Evolutionary conservation across 2,797 vertebrate species (phyloP).

Genomic region (Gobio occitaniae): DNA sequence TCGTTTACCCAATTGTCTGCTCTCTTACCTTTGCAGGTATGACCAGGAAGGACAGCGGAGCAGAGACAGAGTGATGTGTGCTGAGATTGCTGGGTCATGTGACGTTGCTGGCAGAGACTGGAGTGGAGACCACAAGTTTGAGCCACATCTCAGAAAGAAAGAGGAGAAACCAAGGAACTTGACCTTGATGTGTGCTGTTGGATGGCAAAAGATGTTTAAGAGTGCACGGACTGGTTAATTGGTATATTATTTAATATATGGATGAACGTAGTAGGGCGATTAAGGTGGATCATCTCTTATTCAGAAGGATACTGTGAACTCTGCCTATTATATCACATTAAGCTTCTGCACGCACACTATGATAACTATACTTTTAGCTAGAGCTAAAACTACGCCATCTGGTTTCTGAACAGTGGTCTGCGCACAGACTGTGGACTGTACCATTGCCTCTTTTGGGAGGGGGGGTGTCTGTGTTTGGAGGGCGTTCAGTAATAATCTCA

Average conservation of each 20-base stretch:
- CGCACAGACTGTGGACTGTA: slow-evolving; percentile 14
- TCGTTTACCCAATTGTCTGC: neutral
- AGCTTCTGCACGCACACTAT: slow-evolving; percentile 45
- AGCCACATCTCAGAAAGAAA: slow-evolving; percentile 7
- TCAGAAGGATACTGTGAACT: slow-evolving; percentile 43
- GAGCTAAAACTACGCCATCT: slow-evolving; percentile 48
- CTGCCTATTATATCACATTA: slow-evolving; percentile 28
- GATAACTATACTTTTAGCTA: slow-evolving; percentile 44
- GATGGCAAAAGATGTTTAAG: neutral
- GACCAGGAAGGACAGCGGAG: slow-evolving; percentile 59
- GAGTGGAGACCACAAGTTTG: slow-evolving; percentile 9
- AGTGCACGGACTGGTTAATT: neutral
- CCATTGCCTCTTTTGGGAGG: slow-evolving; percentile 15
- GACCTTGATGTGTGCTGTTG: slow-evolving; percentile 38
- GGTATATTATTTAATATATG: neutral
- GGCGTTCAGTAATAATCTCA: slow-evolving; percentile 25
- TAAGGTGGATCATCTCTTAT: slow-evolving; percentile 49
- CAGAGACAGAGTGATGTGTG: slow-evolving; percentile 78
- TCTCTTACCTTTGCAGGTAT: slow-evolving; percentile 40
- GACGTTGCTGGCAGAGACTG: slow-evolving; percentile 53
- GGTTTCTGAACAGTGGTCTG: slow-evolving; percentile 41
- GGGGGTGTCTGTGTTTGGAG: slow-evolving; percentile 4
- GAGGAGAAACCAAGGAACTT: neutral
- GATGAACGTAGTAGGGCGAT: neutral
- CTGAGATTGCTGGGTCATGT: slow-evolving; percentile 68